These are phyloP conservation scores for Lytechinus variegatus DNA, from an alignment of 35 echinoderm and acorn worm species.

Conservation along the genomic window DNA sequence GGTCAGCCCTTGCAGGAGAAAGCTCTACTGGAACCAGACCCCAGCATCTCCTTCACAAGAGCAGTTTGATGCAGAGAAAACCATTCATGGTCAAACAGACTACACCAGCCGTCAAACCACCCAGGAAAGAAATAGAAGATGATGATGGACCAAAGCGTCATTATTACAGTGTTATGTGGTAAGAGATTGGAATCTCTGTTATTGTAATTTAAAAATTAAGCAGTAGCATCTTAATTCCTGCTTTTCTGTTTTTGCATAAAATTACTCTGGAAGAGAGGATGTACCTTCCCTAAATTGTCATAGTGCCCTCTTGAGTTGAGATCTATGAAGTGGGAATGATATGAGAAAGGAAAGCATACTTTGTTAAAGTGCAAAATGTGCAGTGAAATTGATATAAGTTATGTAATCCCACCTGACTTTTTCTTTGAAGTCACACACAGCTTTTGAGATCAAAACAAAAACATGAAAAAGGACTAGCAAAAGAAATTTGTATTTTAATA, in stretches of 20 bases:
- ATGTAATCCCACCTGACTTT: no score
- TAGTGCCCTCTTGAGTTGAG: not conserved
- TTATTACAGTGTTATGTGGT: constrained; percentile 87
- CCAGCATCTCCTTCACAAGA: not conserved
- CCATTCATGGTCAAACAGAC: constrained; percentile 29
- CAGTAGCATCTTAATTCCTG: not conserved
- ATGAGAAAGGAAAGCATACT: not conserved
- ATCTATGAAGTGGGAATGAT: not conserved
- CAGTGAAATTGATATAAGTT: no score
- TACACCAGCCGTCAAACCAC: constrained; percentile 6
- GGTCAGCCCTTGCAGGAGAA: not conserved
- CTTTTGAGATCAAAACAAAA: no score
- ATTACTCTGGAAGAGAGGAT: not conserved
- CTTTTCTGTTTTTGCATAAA: not conserved
- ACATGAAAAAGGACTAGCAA: no score
- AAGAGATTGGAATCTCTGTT: not conserved
- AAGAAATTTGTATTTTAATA: no score
- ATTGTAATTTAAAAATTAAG: no score
- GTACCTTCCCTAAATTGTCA: not conserved
- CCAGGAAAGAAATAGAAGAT: not conserved
- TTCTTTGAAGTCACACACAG: no score
- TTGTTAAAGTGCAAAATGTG: no score
- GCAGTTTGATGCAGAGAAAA: not conserved
- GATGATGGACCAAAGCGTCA: constrained; percentile 37
- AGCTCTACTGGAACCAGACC: not conserved